A percentile compares a stretch with the other conserved stretches of the same genome.
Evolutionary conservation across 1,140 invertebrate genomes (phyloP).

Genomic region (Cecropterus lyciades): DNA sequence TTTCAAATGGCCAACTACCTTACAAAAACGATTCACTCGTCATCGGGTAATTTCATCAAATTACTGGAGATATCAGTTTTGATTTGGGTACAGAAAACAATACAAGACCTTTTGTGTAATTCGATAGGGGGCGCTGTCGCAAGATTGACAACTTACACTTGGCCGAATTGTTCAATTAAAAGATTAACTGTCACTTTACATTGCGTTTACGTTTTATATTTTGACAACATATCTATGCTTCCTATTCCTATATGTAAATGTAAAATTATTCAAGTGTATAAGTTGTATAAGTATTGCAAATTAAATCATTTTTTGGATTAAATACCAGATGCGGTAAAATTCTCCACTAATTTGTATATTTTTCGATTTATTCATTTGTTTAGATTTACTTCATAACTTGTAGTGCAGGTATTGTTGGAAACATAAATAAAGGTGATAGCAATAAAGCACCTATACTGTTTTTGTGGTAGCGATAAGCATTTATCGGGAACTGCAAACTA

Average conservation of each 20-base stretch:
- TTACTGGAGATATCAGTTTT: constrained; percentile 74
- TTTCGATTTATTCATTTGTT: no score
- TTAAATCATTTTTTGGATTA: no score
- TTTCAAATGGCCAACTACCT: constrained; percentile 33
- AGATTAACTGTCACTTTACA: constrained; percentile 24
- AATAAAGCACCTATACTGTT: no score
- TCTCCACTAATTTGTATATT: no score
- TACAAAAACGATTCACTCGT: constrained; percentile 48
- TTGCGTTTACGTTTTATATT: constrained; percentile 6
- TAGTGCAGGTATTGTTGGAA: no score
- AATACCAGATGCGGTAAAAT: no score
- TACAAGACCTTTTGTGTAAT: constrained; percentile 80
- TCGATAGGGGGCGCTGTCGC: constrained; percentile 56
- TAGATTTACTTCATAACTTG: no score
- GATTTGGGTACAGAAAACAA: constrained; percentile 76
- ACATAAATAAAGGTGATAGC: no score
- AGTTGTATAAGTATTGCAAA: no score
- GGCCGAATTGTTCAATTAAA: constrained; percentile 26
- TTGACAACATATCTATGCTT: not conserved
- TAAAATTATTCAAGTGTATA: no score
- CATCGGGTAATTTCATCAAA: constrained; percentile 72
- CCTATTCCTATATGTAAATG: not conserved
- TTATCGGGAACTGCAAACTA: no score
- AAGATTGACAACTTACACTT: not conserved
- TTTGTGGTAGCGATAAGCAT: no score